Base-by-base conservation (phyloP, 2,113 vertebrate genomes). In the Tupaia tana region DNA sequence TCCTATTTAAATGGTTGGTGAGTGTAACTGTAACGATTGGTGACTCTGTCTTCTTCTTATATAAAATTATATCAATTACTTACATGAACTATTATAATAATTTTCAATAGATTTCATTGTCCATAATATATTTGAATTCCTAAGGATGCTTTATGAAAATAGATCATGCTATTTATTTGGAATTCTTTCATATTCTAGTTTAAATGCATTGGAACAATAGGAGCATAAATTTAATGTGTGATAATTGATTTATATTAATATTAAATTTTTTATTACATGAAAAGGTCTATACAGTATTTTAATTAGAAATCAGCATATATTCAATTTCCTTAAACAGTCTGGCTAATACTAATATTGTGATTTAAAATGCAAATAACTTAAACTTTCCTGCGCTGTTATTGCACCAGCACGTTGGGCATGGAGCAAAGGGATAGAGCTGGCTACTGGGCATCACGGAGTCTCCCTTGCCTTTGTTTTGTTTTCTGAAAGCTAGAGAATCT, bases 311-410 rank as follows among this genome's bases (percentile, higher is more conserved):
- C 75, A 67, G 34, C 18, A 75, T 84, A n/a, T 83, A 59, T 19
- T 91, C 54, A 97, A 15, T 81, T 91, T 31, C 8, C 31, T 90
- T 89, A 78, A 91, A 69, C 13, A 86, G n/a, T 91, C 86, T 95
- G 67, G 80, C 22, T 83, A 69, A 27, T 31, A 61, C 29, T 93
- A 59, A 54, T 74, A 73, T 78, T 83, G 54, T 83, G 27, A 83
- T 91, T 93, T 93, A 86, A 66, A 74, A 66, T 86, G 2, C 56
- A 84, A 83, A 29, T 64, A 83, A 43, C 31, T 6, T 71, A 20
- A 81, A 67, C 81, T 67, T 81, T 67, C 22, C 14, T 91, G 71
- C 13, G 78, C 7, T 18, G 3, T 93, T 88, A 78, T 2, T 52
- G 14, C 10, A 29, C 16, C 31, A 24, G 43, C 19, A 66, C 34